Evolutionary conservation across 2,888 invertebrate species (phyloP), one percentile per base, ranked within the genome.

Genomic region (Palloptera scutellata): DNA sequence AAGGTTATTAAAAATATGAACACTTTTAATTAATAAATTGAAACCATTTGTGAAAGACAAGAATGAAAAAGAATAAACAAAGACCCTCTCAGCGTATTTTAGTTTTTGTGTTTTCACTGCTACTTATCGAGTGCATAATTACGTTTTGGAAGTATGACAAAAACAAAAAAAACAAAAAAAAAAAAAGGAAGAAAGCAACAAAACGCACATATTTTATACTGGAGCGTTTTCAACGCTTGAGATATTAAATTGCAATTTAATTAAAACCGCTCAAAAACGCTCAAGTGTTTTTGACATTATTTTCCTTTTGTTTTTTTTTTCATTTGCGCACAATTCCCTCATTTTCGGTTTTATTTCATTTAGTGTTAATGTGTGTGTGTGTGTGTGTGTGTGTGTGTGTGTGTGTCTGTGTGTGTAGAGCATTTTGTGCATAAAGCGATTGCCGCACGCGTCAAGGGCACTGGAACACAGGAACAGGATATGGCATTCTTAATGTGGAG

Each of bases 401-500:
- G 42, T 19, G 15, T 40, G 19, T 52, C 11, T 42, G 10, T 55
- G 1, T 6, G 10, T 17, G 53, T 11, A 15, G 15, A n/a, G 0
- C 19, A 19, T 19, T 15, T n/a, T 17, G 17, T 53, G 53, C 17
- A 17, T 19, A 53, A 6, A 15, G 11, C 12, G 15, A 41, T 15
- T 41, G n/a, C 10, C 10, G 48, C 51, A 65, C 64, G 48, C 70
- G 52, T 72, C 72, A 72, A 74, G 74, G 74, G 66, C 74, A 74
- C 64, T 71, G 61, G 70, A 73, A 77, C 77, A 30, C 30, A 79
- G 80, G 78, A 79, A 80, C 74, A 77, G 80, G 79, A 79, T 79
- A 76, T 80, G 79, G 76, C 76, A 78, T 79, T 72, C 75, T 80
- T 80, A 80, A 80, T 78, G 73, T 70, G 72, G 68, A 78, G 72